Base-by-base conservation (phyloP, 2,888 invertebrate species). In the Operophtera brumata region DNA sequence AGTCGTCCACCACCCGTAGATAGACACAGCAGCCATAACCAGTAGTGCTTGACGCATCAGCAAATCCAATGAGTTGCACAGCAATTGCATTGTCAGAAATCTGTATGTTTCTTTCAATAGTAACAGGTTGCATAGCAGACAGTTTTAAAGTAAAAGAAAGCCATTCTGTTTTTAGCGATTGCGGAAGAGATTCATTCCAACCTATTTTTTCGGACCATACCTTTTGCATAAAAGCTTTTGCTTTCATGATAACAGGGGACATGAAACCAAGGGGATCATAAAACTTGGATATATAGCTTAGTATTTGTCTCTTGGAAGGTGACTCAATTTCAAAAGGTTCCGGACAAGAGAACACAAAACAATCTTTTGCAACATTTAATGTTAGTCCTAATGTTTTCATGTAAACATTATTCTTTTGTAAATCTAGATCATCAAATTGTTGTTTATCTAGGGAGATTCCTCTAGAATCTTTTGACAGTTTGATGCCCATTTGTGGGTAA, bases 1-100 rank as follows among this genome's bases (percentile, higher is more conserved):
- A n/a, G 28, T 20, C 6, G 10, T 53, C 37, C 0, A 48, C 46
- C 3, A 54, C 48, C 0, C 57, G 47, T 13, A 62, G 34, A 30
- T 62, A 60, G 20, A 62, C 28, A 40, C 62, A 62, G 48, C 54
- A 57, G 4, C 62, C 34, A 34, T 34, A 34, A 11, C 34, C 34
- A 5, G 34, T 34, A 54, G 53, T 54, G n/a, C n/a, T n/a, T 5
- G 54, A 61, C 4, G 59, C 59, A 47, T 59, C 55, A 11, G 56
- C 35, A 25, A 59, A 62, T 3, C 61, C 59, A 6, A 60, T 54
- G 4, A 65, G 41, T 35, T 65, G 47, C 6, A 57, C 44, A 14
- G 36, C 10, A 26, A 36, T 9, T 5, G 12, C 26, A 14, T 37
- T 13, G 14, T 35, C n/a, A 13, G 37, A 5, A 1, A 37, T 37